Evolutionary conservation across 1,140 invertebrate genomes (phyloP), one percentile per base, ranked within the genome.

Genomic region (Drosophila rhopaloa): DNA sequence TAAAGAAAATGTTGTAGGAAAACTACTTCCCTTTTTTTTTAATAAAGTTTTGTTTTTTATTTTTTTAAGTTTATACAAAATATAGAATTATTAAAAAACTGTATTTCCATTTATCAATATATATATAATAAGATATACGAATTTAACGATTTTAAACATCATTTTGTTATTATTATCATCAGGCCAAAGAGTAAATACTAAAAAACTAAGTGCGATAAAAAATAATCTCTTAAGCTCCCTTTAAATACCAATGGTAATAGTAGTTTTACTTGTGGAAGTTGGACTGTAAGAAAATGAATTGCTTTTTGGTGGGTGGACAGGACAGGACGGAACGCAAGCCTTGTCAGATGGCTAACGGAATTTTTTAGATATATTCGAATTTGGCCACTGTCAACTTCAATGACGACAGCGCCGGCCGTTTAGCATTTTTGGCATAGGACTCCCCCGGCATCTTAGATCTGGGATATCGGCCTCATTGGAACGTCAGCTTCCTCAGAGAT

Each of bases 401-500:
- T 56, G 68, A 72, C 46, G 55, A 27, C 59, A 58, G 71, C 53
- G 58, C 24, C 61, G 61, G 16, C 54, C 10, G 11, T 65, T 65
- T 65, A 75, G 41, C 54, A 66, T 68, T 40, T 29, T 29, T 37
- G 59, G 37, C 59, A 41, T 29, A n/a, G 38, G 47, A 54, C 44
- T 61, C 46, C 41, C 68, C 41, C 62, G 55, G 41, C 58, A 56
- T 57, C 58, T 55, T 41, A 46, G 50, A 74, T 35, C 65, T 47
- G 27, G 48, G 54, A 55, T 61, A 47, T 27, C 62, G 56, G 55
- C 62, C 62, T 61, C 76, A 71, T 71, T 79, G 79, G 50, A 72
- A 76, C 72, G 67, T 66, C 57, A 78, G 63, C 78, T 75, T 86
- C 68, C 65, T 70, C 58, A 60, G 40, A 84, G 71, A 76, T 86